A percentile compares a stretch with the other conserved stretches of the same genome.
Evolutionary conservation across 2,113 vertebrate genomes (phyloP).

Genomic region (Pelusios castaneus): DNA sequence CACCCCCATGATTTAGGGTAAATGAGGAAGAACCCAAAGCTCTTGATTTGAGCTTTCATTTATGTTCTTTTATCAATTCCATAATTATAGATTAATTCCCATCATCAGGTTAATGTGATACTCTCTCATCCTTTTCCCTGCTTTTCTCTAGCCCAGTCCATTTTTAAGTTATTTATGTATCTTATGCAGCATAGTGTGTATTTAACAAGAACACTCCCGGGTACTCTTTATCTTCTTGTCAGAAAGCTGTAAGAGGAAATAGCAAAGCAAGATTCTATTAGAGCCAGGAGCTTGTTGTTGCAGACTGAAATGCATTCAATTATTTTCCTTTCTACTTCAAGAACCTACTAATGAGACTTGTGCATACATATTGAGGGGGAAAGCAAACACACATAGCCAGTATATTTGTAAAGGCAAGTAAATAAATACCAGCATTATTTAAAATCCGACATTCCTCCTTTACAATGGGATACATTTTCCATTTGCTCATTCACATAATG

Average conservation of each 20-base stretch:
- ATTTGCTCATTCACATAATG: rapidly evolving
- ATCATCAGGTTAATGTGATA: background rate
- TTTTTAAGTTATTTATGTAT: background rate
- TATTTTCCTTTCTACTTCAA: background rate
- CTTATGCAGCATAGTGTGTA: background rate
- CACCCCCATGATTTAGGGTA: background rate
- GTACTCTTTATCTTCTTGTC: slow-evolving; percentile 41
- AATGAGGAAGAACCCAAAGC: background rate
- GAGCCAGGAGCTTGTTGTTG: background rate
- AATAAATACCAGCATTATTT: background rate
- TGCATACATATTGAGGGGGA: background rate
- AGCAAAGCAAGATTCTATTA: slow-evolving; percentile 9
- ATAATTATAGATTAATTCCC: background rate
- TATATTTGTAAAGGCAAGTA: background rate
- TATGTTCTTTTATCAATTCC: background rate
- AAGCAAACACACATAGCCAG: background rate
- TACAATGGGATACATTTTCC: background rate
- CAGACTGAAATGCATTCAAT: background rate
- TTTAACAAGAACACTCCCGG: background rate
- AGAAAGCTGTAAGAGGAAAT: slow-evolving; percentile 35
- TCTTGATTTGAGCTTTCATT: background rate
- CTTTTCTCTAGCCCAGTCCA: background rate
- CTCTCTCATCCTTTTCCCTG: background rate
- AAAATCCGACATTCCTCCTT: background rate
- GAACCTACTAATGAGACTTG: background rate